phyloP scores from a whole-genome alignment of 2,888 invertebrate genomes.

The Teleogryllus oceanicus region DNA sequence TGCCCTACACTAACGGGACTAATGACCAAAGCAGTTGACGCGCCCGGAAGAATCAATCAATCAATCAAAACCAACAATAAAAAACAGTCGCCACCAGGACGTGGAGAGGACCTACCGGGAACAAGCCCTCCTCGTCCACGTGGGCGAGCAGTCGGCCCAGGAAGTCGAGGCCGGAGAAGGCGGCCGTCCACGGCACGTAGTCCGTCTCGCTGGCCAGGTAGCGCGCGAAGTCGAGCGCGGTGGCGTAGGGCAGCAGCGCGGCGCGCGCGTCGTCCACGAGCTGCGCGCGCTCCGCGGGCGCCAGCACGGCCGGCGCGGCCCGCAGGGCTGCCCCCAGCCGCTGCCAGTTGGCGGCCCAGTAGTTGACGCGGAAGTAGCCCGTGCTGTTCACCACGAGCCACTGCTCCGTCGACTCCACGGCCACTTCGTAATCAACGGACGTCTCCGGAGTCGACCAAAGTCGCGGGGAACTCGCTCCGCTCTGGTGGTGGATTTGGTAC shows the following conservation, averaged over 20 bases:
- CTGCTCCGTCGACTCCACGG: too few relatives aligned
- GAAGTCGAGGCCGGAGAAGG: slow-evolving; percentile 70
- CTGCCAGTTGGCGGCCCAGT: slow-evolving; percentile 67
- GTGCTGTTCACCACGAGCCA: slow-evolving; percentile 25
- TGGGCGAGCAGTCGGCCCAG: slow-evolving; percentile 73
- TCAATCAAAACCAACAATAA: too few relatives aligned
- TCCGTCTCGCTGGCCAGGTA: slow-evolving; percentile 78
- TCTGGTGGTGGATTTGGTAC: too few relatives aligned
- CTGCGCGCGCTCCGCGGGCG: slow-evolving; percentile 79
- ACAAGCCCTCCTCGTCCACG: too few relatives aligned
- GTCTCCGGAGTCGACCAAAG: too few relatives aligned
- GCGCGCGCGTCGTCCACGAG: slow-evolving; percentile 81
- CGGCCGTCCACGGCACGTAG: slow-evolving; percentile 85
- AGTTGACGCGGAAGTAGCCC: slow-evolving; percentile 72
- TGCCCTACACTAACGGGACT: too few relatives aligned
- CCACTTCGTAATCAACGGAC: too few relatives aligned
- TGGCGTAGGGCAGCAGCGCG: slow-evolving; percentile 64
- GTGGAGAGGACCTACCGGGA: too few relatives aligned
- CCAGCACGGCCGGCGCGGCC: slow-evolving; percentile 61
- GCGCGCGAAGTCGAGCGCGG: slow-evolving; percentile 73
- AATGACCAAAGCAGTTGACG: too few relatives aligned
- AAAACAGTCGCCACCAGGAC: too few relatives aligned
- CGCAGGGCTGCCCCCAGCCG: slow-evolving; percentile 64
- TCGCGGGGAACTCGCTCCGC: too few relatives aligned
- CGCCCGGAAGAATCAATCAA: too few relatives aligned